Percentiles rank a stretch among this genome's conserved stretches.
phyloP scores from a whole-genome alignment of 2,888 invertebrate genomes.

The Himalopsyche japonica region DNA sequence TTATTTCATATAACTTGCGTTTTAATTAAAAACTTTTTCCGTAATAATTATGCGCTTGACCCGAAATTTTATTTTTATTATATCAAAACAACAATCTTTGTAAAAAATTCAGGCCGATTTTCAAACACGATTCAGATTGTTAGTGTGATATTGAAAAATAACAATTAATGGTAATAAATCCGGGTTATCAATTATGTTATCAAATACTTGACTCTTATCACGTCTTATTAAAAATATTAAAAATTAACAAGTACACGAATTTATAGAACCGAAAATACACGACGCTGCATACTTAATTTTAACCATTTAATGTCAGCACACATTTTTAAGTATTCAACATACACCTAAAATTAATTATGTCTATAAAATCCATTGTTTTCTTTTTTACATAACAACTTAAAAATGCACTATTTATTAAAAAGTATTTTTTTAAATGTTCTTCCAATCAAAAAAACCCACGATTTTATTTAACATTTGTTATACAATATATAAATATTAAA shows the following conservation, averaged over 20 bases:
- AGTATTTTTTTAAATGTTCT: too few relatives aligned
- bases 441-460: too few relatives aligned
- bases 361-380: too few relatives aligned
- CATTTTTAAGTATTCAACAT: too few relatives aligned
- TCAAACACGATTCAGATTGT: not conserved
- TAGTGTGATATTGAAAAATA: not conserved
- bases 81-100: not conserved
- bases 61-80: not conserved
- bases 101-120: not conserved
- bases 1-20: not conserved
- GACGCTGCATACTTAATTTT: too few relatives aligned
- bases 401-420: too few relatives aligned
- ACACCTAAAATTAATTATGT: too few relatives aligned
- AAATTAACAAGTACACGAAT: slow-evolving; percentile 7
- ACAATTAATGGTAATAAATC: not conserved
- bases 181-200: not conserved
- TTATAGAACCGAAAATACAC: not conserved
- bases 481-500: too few relatives aligned
- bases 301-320: too few relatives aligned
- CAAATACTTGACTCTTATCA: slow-evolving; percentile 8
- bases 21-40: not conserved
- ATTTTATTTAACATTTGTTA: too few relatives aligned
- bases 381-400: too few relatives aligned
- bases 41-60: not conserved
- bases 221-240: slow-evolving; percentile 4